Evolutionary conservation across 2,797 vertebrate species (phyloP), one percentile per base, ranked within the genome.

Genomic region (Phrynocephalus forsythii): DNA sequence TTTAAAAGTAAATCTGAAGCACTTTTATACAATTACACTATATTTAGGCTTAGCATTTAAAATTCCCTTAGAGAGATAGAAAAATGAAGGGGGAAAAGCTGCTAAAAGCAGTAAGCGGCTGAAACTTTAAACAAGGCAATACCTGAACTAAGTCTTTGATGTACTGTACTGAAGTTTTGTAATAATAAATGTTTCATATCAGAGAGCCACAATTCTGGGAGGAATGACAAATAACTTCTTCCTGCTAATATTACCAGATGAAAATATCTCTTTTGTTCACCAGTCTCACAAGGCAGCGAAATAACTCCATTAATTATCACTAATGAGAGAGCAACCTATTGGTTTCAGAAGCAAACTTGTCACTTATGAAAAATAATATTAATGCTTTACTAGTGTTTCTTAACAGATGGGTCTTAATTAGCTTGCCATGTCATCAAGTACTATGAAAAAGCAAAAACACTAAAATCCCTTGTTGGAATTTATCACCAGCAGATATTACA

Each of bases 61-160:
- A 83, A 71, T 20, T 75, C 48, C 44, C 63, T 78, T 38, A 60
- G 26, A 69, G n/a, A 68, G 48, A 26, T 1, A 18, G 3, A 30
- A 69, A 83, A 63, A 69, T 79, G 22, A 26, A 83, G 48, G 5
- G 5, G 75, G 75, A 82, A 63, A 83, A 6, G 71, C 38, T 76
- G 67, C 24, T 77, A 84, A 86, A 38, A 75, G 52, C 56, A 90
- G 30, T 79, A 87, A 85, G 76, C 71, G 67, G 3, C 38, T 78
- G 66, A 83, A 80, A 67, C 84, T 86, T 67, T 82, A 77, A 91
- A 56, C 67, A 92, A 77, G 28, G 67, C 84, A 85, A 85, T 60
- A 69, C 82, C 83, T 87, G 87, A 92, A 79, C 33, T 76, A 88
- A 76, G 22, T 81, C 48, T 83, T 69, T 90, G 84, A 88, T 86